A percentile compares a stretch with the other conserved stretches of the same genome.
Evolutionary conservation across 2,113 vertebrate genomes (phyloP).

Genomic region (Alectura lathami): DNA sequence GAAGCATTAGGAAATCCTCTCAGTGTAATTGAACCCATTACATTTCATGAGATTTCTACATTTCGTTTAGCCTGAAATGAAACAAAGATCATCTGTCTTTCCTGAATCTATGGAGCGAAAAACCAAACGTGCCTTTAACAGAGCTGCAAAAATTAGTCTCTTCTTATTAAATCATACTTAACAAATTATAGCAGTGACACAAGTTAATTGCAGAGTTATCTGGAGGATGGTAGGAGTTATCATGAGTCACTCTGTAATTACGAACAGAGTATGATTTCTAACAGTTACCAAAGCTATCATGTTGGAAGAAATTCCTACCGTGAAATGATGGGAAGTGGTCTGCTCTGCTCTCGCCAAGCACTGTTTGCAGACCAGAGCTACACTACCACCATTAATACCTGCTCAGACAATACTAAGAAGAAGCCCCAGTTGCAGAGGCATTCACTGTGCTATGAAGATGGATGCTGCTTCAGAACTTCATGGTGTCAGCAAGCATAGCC

Average conservation of each 20-base stretch:
- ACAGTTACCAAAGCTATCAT: background rate
- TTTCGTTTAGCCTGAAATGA: slow-evolving; percentile 7
- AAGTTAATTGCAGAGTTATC: slow-evolving; percentile 53
- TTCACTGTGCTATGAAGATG: background rate
- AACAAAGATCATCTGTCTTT: background rate
- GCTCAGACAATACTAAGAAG: background rate
- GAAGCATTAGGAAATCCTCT: background rate
- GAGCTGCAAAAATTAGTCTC: slow-evolving; percentile 30
- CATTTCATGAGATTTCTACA: background rate
- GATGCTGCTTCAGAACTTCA: background rate
- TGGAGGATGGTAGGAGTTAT: slow-evolving; percentile 11
- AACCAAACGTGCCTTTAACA: slow-evolving; percentile 3
- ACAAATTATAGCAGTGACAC: slow-evolving; percentile 26
- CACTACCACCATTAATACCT: background rate
- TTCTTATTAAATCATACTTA: slow-evolving; percentile 48
- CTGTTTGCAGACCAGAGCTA: background rate
- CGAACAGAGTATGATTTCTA: background rate
- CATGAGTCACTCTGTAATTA: slow-evolving; percentile 40
- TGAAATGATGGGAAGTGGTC: background rate
- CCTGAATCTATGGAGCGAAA: background rate
- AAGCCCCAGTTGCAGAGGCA: background rate
- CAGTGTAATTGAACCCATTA: background rate
- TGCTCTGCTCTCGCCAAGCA: background rate
- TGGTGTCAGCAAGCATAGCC: background rate
- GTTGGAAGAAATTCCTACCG: background rate